Percentiles rank a stretch among this genome's conserved stretches.
phyloP scores from a whole-genome alignment of 2,113 vertebrate species.

The Paradisaea rubra region DNA sequence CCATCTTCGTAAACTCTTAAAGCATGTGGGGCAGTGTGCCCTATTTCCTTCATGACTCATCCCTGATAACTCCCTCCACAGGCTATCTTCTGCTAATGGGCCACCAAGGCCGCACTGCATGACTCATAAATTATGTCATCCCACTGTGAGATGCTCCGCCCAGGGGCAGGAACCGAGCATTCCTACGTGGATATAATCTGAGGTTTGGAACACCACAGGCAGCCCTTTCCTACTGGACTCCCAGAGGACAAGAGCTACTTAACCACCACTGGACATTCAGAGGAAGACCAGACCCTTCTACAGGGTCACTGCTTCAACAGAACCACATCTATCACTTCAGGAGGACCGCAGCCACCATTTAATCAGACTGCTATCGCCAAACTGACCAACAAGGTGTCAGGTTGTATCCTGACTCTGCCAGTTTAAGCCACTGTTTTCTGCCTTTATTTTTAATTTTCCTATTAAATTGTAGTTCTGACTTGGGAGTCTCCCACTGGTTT shows the following conservation, averaged over 20 bases:
- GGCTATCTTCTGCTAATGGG: not conserved
- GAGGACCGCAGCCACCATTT: not conserved
- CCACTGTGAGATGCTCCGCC: not conserved
- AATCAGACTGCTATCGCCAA: not conserved
- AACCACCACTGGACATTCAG: not conserved
- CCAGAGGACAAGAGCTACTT: not conserved
- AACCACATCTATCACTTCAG: not conserved
- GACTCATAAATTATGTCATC: not conserved
- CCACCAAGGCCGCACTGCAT: not conserved
- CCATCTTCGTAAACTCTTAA: not conserved
- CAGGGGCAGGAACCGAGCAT: not conserved
- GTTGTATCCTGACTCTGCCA: not conserved
- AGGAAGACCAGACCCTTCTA: not conserved
- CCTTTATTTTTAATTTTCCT: not conserved
- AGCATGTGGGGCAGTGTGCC: not conserved
- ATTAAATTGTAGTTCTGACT: not conserved
- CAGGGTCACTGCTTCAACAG: not conserved
- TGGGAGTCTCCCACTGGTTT: not conserved
- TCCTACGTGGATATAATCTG: not conserved
- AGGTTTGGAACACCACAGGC: not conserved
- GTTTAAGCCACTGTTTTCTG: not conserved
- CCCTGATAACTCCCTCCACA: not conserved
- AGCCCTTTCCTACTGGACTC: not conserved
- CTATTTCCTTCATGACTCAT: not conserved
- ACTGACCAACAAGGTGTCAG: not conserved